Percentiles rank a stretch among this genome's conserved stretches.
These are phyloP conservation scores for Hydrolagus colliei DNA, from an alignment of 2,797 vertebrate species.

Conservation along the genomic window DNA sequence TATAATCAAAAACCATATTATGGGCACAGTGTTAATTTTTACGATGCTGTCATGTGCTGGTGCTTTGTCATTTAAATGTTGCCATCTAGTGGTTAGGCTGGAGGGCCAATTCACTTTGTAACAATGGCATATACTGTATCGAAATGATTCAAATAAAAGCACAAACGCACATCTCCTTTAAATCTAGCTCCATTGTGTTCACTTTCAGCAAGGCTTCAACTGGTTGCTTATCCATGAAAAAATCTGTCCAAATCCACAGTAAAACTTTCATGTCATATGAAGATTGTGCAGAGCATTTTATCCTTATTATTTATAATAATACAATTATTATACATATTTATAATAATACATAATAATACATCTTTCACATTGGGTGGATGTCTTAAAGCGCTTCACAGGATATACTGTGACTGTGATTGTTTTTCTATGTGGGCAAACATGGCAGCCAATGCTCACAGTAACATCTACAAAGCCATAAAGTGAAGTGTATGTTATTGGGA, in stretches of 20 bases:
- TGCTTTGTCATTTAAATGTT: constrained; percentile 28
- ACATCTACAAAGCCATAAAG: no score
- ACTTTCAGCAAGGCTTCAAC: background rate
- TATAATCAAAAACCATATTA: constrained; percentile 30
- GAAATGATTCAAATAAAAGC: background rate
- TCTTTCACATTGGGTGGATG: no score
- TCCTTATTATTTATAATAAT: constrained; percentile 33
- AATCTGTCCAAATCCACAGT: background rate
- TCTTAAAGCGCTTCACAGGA: no score
- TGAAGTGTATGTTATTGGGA: no score
- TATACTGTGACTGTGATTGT: no score
- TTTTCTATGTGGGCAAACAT: no score
- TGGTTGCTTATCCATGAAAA: background rate
- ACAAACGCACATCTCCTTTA: background rate
- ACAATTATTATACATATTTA: background rate
- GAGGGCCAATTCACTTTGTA: background rate
- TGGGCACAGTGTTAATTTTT: constrained; percentile 17
- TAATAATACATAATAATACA: background rate
- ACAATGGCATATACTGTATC: background rate
- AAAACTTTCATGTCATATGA: constrained; percentile 45
- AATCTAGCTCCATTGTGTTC: background rate
- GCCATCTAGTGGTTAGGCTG: constrained; percentile 23
- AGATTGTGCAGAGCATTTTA: constrained; percentile 33
- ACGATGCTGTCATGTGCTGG: constrained; percentile 19
- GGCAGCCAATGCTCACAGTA: no score